Percentiles rank a stretch among this genome's conserved stretches.
phyloP scores from a whole-genome alignment of 2,888 invertebrate genomes.

The Agrochola circellaris region DNA sequence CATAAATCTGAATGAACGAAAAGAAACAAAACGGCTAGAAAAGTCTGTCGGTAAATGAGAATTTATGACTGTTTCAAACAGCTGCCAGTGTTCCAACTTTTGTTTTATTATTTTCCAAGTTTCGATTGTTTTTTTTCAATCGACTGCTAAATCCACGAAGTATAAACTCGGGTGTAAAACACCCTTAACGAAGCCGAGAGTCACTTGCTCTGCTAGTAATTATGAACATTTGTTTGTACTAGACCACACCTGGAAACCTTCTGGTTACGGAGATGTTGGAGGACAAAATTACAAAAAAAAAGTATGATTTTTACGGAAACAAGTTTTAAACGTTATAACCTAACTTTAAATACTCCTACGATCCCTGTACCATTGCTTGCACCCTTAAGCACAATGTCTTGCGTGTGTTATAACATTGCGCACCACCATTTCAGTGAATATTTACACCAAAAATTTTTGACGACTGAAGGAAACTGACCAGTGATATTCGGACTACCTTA shows the following conservation, averaged over 20 bases:
- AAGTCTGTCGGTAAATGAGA: conserved; percentile 20
- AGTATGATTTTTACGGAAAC: no score
- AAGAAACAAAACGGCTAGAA: conserved; percentile 10
- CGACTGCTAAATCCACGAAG: neutral
- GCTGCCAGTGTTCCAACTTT: conserved; percentile 8
- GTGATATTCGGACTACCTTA: no score
- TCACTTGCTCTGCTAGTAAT: neutral
- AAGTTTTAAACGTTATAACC: no score
- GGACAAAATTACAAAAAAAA: no score
- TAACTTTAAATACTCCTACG: no score
- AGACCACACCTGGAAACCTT: neutral
- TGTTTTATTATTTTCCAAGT: conserved; percentile 21
- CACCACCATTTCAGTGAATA: no score
- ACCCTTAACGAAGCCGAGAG: neutral
- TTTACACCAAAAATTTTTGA: no score
- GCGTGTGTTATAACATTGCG: no score
- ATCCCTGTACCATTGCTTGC: no score
- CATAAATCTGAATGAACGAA: neutral
- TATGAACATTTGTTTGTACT: neutral
- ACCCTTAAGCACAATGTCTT: no score
- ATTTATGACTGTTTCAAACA: conserved; percentile 39
- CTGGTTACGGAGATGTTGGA: neutral
- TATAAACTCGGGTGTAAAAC: neutral
- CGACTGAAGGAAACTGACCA: no score
- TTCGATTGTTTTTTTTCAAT: conserved; percentile 4